phyloP scores from a whole-genome alignment of 2,888 invertebrate genomes.

The Campaea margaritaria region DNA sequence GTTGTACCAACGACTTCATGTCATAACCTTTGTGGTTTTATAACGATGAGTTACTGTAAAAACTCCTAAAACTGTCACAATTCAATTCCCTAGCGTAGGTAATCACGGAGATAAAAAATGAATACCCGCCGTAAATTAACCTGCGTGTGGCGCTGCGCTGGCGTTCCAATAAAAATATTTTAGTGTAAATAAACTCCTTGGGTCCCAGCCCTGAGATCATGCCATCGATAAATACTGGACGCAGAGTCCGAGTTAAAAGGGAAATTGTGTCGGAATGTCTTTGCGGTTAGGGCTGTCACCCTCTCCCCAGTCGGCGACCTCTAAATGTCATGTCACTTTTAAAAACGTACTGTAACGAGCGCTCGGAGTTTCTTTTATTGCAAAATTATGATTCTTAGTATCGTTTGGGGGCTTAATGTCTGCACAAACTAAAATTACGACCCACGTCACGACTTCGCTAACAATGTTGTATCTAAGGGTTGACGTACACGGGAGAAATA shows the following conservation, averaged over 20 bases:
- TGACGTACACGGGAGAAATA: conserved; percentile 49
- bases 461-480: conserved; percentile 49
- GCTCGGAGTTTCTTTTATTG: conserved; percentile 35
- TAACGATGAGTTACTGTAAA: conserved; percentile 17
- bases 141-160: conserved; percentile 36
- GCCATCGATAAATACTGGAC: conserved; percentile 67
- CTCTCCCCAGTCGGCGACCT: conserved; percentile 31
- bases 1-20: too few species aligned
- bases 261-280: conserved; percentile 78
- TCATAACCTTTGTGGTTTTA: conserved; percentile 7
- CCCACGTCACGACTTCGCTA: conserved; percentile 52
- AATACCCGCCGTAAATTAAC: conserved; percentile 39
- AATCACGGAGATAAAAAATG: conserved; percentile 31
- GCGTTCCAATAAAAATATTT: conserved; percentile 45
- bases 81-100: conserved; percentile 21
- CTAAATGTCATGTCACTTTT: conserved; percentile 36
- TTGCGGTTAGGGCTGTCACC: conserved; percentile 57
- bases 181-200: conserved; percentile 61
- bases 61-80: conserved; percentile 21
- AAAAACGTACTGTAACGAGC: conserved; percentile 25
- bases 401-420: conserved; percentile 39
- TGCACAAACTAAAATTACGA: conserved; percentile 45
- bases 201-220: conserved; percentile 67
- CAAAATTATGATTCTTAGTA: conserved; percentile 37
- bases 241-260: conserved; percentile 72